Evolutionary conservation across 1,140 invertebrate genomes (phyloP).

Genomic region (Metaphire vulgaris): DNA sequence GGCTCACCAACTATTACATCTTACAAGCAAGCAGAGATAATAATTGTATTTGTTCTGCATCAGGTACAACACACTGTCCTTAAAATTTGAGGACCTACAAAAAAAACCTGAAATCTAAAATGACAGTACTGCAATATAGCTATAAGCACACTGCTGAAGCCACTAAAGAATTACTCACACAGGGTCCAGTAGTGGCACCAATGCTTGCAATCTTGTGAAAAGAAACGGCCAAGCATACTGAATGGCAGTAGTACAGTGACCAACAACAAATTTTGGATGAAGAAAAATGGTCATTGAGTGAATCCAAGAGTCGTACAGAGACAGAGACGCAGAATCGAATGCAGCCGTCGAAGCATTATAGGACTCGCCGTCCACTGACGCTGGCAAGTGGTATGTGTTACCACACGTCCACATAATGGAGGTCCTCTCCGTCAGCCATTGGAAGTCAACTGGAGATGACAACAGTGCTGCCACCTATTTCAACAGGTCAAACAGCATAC

Average conservation of each 20-base stretch:
- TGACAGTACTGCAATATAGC: too few species aligned
- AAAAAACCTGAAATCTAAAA: too few species aligned
- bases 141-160: too few species aligned
- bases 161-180: conserved; percentile 60
- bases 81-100: too few species aligned
- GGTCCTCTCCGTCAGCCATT: conserved; percentile 87
- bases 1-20: too few species aligned
- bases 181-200: conserved; percentile 91
- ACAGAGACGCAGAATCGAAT: background rate
- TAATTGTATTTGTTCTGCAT: too few species aligned
- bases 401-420: conserved; percentile 72
- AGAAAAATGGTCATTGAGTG: conserved; percentile 73
- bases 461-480: conserved; percentile 47
- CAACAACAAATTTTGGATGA: conserved; percentile 60
- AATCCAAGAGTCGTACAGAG: conserved; percentile 64
- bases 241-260: conserved; percentile 71
- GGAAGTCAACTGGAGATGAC: conserved; percentile 71
- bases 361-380: conserved; percentile 29
- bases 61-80: too few species aligned
- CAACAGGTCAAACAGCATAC: too few species aligned
- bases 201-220: conserved; percentile 76
- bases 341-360: conserved; percentile 26
- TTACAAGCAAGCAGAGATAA: too few species aligned
- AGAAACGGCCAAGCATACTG: conserved; percentile 91
- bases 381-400: conserved; percentile 36